Base-by-base conservation (phyloP, 2,888 invertebrate species). In the Hybos culiciformis region DNA sequence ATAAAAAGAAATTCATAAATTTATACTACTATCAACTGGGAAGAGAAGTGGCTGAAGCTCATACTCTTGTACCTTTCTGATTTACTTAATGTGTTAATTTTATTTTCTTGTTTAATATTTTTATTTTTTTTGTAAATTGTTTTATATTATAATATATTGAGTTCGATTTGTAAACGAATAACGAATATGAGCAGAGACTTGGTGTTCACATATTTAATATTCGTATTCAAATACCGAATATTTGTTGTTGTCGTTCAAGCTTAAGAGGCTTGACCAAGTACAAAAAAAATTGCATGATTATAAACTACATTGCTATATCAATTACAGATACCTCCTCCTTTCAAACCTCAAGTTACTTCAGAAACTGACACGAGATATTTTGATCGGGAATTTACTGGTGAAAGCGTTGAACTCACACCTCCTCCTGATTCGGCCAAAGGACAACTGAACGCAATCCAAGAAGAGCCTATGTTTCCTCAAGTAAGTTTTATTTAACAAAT, bases 341-440 rank as follows among this genome's bases (percentile, higher is more conserved):
- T 91, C 69, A 88, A 87, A 68, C 91, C 90, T 46, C 83, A 83
- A 69, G 94, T 98, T 52, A 83, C 84, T 49, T 88, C 87, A 34
- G 97, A 97, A 61, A 96, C 87, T 39, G 97, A 98, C 70, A 97
- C 97, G 50, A 74, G 87, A 50, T 97, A 98, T 72, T 98, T 98
- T 69, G 97, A 97, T 70, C 83, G 88, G 48, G 93, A 94, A 72
- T 98, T 98, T 72, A 98, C 97, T 4, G 91, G 91, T 48, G 94
- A 96, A 70, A 84, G 90, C 56, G 93, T 97, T 12, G 88, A 93
- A 69, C 72, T 97, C 54, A 96, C 97, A 48, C 97, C 96, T 44
- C 94, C 94, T 19, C 90, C 87, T 62, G 73, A 74, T 51, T 67
- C 70, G 21, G 53, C 49, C 4, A 52, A 60, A 26, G 61, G 62